These are phyloP conservation scores for Penaeus japonicus DNA, from an alignment of 1,140 invertebrate species.

Conservation along the genomic window DNA sequence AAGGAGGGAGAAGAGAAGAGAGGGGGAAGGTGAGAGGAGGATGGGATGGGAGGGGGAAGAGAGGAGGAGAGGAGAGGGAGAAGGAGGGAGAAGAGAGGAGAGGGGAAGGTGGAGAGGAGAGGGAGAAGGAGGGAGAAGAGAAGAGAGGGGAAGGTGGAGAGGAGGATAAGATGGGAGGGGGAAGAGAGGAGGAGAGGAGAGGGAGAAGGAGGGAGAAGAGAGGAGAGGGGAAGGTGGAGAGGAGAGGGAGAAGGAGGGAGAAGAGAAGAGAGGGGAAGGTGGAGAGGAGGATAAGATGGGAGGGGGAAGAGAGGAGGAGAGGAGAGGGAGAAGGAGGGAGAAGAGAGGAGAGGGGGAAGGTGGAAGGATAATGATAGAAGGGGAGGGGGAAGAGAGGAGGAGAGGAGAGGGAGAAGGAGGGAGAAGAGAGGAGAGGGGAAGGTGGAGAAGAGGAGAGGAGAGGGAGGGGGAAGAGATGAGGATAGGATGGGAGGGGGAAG, in stretches of 20 bases:
- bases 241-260: background rate
- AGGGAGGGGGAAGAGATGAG: background rate
- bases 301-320: background rate
- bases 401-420: background rate
- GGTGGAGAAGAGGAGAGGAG: background rate
- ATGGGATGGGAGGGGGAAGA: background rate
- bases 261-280: background rate
- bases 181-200: background rate
- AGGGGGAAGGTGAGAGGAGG: background rate
- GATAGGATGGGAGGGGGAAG: background rate
- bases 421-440: background rate
- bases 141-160: background rate
- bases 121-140: background rate
- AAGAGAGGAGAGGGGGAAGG: background rate
- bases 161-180: background rate
- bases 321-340: slow-evolving; percentile 16
- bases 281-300: background rate
- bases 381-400: background rate
- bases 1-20: no score
- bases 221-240: background rate
- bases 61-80: background rate
- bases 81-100: background rate
- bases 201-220: no score
- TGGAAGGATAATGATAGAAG: background rate
- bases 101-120: background rate